A percentile compares a stretch with the other conserved stretches of the same genome.
Evolutionary conservation across 1,140 invertebrate genomes (phyloP).

Genomic region (Littorina saxatilis): DNA sequence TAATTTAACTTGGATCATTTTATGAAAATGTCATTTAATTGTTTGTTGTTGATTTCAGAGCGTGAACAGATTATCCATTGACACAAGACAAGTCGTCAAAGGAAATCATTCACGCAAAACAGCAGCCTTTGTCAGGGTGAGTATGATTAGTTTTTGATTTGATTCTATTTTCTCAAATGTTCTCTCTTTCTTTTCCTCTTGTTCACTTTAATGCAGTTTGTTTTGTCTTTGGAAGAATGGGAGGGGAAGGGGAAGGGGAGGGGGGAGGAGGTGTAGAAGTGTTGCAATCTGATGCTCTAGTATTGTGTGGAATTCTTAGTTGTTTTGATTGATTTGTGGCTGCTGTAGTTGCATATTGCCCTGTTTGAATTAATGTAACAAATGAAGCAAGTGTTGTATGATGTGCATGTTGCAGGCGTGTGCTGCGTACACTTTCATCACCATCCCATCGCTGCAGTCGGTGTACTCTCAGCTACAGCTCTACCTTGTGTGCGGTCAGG

Average conservation of each 20-base stretch:
- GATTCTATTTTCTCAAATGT: conserved; percentile 82
- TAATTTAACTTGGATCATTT: too few species aligned
- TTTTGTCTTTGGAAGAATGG: too few species aligned
- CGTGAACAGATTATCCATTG: conserved; percentile 87
- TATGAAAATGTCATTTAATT: conserved; percentile 29
- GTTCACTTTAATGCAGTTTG: conserved; percentile 91
- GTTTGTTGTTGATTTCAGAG: conserved; percentile 79
- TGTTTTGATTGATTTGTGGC: too few species aligned
- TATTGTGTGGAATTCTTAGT: too few species aligned
- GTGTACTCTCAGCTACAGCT: conserved; percentile 86
- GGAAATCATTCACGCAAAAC: conserved; percentile 89
- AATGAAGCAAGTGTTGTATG: not conserved
- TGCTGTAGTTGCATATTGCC: too few species aligned
- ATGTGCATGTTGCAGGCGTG: conserved; percentile 81
- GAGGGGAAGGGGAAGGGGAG: too few species aligned
- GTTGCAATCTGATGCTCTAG: too few species aligned
- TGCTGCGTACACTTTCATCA: conserved; percentile 95
- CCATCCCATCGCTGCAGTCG: conserved; percentile 92
- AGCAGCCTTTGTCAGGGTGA: conserved; percentile 85
- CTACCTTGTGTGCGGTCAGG: conserved; percentile 91
- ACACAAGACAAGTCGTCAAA: conserved; percentile 84
- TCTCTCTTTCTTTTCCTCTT: conserved; percentile 96
- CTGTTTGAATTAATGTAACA: too few species aligned
- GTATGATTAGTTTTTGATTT: conserved; percentile 31
- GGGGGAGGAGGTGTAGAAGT: too few species aligned